Evolutionary conservation across 1,140 invertebrate species (phyloP).

Genomic region (Drosophila varians): DNA sequence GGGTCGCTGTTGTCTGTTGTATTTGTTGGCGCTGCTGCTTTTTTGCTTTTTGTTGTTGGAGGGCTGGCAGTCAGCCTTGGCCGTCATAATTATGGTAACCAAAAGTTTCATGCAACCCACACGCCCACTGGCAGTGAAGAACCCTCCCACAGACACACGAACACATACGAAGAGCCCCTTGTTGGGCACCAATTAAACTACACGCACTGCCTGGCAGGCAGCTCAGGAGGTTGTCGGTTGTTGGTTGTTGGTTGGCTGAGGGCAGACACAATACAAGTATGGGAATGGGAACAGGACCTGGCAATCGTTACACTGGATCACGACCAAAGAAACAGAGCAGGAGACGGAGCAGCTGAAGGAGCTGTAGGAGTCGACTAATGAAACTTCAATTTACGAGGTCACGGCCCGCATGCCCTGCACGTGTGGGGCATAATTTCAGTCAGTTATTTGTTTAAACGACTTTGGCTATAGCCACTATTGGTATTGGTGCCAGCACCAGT

Average conservation of each 20-base stretch:
- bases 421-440: conserved; percentile 78
- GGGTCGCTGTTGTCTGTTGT: conserved; percentile 37
- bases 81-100: conserved; percentile 81
- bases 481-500: neutral
- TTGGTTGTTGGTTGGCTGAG: conserved; percentile 15
- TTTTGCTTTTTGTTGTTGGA: neutral
- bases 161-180: conserved; percentile 19
- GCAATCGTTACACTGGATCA: conserved; percentile 49
- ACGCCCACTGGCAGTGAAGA: conserved; percentile 40
- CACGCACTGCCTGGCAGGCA: conserved; percentile 52
- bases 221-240: conserved; percentile 14
- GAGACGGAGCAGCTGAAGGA: neutral
- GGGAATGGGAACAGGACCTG: conserved; percentile 12
- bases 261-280: conserved; percentile 37
- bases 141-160: conserved; percentile 24
- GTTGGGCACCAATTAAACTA: conserved; percentile 68
- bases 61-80: conserved; percentile 59
- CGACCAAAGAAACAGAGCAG: conserved; percentile 14
- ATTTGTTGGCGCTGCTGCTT: conserved; percentile 17
- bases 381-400: conserved; percentile 81
- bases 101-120: conserved; percentile 75
- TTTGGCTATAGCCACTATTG: conserved; percentile 43
- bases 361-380: conserved; percentile 49
- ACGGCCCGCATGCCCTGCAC: conserved; percentile 73
- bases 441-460: conserved; percentile 78